Conservation (phyloP, 2,113 vertebrate genomes). For the Psilopsiagon aymara region DNA sequence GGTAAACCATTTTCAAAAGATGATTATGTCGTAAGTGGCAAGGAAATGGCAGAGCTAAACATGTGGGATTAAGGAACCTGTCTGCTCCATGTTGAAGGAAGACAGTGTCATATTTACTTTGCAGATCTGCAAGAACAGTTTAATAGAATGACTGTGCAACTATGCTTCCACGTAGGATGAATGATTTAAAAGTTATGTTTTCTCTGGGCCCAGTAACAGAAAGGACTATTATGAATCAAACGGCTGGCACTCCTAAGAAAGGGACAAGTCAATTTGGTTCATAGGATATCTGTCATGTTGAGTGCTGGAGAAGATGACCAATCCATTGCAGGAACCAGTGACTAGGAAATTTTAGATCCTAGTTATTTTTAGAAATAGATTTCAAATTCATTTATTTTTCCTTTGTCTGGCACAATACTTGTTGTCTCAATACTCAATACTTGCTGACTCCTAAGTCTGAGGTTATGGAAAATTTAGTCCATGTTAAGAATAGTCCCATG, state of each 20-base stretch:
- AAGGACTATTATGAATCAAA: not conserved
- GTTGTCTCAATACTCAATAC: not conserved
- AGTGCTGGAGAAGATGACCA: not conserved
- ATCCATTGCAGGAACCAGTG: not conserved
- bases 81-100: not conserved
- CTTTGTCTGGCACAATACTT: not conserved
- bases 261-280: not conserved
- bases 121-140: not conserved
- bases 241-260: not conserved
- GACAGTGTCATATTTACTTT: not conserved
- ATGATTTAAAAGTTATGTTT: not conserved
- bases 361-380: not conserved
- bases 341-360: not conserved
- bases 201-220: not conserved
- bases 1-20: not conserved
- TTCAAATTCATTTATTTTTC: not conserved
- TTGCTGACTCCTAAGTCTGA: conserved; percentile 32
- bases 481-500: conserved; percentile 38
- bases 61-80: not conserved
- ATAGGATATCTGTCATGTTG: not conserved
- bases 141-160: not conserved
- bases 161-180: not conserved
- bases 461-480: conserved; percentile 16
- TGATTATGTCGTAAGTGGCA: not conserved
- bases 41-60: not conserved